These are phyloP conservation scores for Oncorhynchus clarkii DNA, from an alignment of 2,113 vertebrate species.

Conservation along the genomic window DNA sequence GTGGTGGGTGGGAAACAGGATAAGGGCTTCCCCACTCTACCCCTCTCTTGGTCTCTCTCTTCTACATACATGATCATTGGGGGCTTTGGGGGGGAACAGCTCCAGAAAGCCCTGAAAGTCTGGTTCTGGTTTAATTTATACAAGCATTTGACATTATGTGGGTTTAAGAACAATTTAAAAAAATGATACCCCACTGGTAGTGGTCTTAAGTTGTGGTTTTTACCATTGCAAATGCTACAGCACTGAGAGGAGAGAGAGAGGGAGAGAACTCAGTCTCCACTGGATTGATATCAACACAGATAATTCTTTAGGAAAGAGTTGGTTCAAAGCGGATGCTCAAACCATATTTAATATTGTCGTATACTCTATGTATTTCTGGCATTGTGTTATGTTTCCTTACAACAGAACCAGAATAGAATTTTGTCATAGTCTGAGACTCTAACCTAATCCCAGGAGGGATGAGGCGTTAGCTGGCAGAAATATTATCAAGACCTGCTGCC, in stretches of 20 bases:
- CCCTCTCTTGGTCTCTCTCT: not conserved
- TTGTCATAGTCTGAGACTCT: conserved; percentile 8
- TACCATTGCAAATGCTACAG: conserved; percentile 21
- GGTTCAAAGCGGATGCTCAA: not conserved
- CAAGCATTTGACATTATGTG: conserved; percentile 69
- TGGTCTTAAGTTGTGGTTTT: conserved; percentile 65
- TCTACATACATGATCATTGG: conserved; percentile 63
- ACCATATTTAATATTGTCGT: not conserved
- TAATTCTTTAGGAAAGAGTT: conserved; percentile 53
- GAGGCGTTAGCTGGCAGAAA: conserved; percentile 42
- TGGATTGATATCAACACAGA: conserved; percentile 50
- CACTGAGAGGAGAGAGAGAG: conserved; percentile 48
- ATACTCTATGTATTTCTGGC: not conserved
- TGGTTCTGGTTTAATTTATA: conserved; percentile 69
- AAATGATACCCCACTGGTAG: conserved; percentile 70
- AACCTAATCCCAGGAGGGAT: not conserved
- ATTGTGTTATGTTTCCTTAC: no score
- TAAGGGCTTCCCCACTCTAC: conserved; percentile 37
- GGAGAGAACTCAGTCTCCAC: conserved; percentile 20
- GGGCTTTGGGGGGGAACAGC: conserved; percentile 20
- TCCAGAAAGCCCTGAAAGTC: conserved; percentile 54
- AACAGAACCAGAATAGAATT: not conserved
- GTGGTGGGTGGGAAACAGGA: conserved; percentile 43
- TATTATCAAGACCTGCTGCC: conserved; percentile 57
- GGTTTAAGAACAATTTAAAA: conserved; percentile 72